Evolutionary conservation across 92 coral and sea anemone species (phyloP).

Genomic region (Palythoa grandiflora): DNA sequence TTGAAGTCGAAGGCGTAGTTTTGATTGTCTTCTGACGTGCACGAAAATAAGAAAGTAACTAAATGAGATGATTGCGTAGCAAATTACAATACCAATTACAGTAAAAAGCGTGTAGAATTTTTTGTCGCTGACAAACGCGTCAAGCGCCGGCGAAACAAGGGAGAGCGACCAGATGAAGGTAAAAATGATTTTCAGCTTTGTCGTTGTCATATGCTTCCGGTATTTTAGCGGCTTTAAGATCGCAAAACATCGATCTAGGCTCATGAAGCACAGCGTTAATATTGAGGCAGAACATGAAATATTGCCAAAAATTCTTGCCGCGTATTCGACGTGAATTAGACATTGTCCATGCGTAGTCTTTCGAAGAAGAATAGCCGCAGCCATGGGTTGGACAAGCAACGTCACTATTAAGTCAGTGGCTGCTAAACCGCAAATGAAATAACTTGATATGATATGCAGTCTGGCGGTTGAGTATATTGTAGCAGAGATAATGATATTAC

Average conservation of each 20-base stretch:
- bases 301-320: constrained; percentile 69
- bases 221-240: constrained; percentile 70
- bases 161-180: constrained; percentile 50
- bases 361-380: constrained; percentile 54
- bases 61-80: constrained; percentile 52
- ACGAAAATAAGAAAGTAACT: constrained; percentile 67
- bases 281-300: constrained; percentile 73
- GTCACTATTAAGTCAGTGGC: constrained; percentile 70
- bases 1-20: constrained; percentile 53
- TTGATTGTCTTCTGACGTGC: constrained; percentile 59
- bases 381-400: constrained; percentile 58
- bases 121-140: constrained; percentile 74
- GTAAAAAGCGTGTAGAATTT: constrained; percentile 48
- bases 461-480: constrained; percentile 66
- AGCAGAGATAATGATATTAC: constrained; percentile 65
- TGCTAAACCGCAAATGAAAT: constrained; percentile 70
- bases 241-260: constrained; percentile 74
- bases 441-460: constrained; percentile 70
- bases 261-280: constrained; percentile 70
- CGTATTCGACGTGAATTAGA: constrained; percentile 72
- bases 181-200: constrained; percentile 52
- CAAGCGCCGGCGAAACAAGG: constrained; percentile 58
- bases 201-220: constrained; percentile 47
- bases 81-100: constrained; percentile 40
- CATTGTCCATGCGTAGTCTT: constrained; percentile 65